Percentiles rank a stretch among this genome's conserved stretches.
Conservation (phyloP, 2,113 vertebrate species). For the Gnathonemus longibarbis region DNA sequence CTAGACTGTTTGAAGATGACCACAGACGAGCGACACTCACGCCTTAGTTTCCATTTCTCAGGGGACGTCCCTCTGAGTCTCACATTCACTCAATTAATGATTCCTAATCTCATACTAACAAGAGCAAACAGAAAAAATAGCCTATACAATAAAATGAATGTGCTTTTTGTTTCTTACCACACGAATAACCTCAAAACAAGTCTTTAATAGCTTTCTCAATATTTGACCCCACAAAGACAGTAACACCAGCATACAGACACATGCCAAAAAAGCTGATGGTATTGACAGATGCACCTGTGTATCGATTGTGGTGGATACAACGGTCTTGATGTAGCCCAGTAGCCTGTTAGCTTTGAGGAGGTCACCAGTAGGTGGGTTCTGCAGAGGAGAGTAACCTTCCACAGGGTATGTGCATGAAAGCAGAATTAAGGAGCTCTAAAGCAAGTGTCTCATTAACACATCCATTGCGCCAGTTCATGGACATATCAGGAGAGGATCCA, state of each 20-base stretch:
- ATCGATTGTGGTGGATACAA: constrained; percentile 75
- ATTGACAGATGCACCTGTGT: constrained; percentile 53
- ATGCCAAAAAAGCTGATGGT: background rate
- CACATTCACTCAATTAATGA: background rate
- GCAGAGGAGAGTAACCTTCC: constrained; percentile 81
- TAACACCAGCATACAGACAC: background rate
- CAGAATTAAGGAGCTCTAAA: constrained; percentile 59
- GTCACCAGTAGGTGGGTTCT: constrained; percentile 76
- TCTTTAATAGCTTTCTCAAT: background rate
- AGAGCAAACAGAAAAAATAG: background rate
- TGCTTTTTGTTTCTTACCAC: background rate
- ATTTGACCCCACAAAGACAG: background rate
- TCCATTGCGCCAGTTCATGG: background rate
- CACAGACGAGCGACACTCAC: background rate
- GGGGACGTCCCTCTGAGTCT: background rate
- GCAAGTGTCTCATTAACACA: background rate
- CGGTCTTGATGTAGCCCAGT: constrained; percentile 77
- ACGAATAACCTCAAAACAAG: background rate
- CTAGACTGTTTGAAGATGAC: background rate
- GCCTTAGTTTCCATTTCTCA: no score
- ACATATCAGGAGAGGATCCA: background rate
- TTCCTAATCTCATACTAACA: background rate
- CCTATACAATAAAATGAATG: background rate
- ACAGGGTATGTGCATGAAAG: constrained; percentile 74
- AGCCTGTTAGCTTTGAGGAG: constrained; percentile 76